Conservation (phyloP, 92 coral and sea anemone species). For the Pocillopora meandrina region DNA sequence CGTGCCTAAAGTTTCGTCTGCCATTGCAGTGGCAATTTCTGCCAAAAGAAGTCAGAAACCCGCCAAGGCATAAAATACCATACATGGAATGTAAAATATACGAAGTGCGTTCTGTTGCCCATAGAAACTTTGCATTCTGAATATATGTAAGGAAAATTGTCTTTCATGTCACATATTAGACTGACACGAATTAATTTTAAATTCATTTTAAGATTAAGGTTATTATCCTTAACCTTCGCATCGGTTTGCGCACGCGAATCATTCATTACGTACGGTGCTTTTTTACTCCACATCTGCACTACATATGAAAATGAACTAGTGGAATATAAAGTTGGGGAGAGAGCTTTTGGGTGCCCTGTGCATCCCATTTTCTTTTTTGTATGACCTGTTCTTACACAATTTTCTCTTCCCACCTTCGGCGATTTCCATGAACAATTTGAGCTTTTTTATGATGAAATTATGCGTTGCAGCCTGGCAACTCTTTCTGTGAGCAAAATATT, state of each 20-base stretch:
- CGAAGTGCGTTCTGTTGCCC: neutral
- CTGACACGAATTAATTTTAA: no score
- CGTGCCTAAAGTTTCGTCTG: neutral
- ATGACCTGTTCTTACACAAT: neutral
- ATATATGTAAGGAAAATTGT: no score
- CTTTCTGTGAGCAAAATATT: neutral
- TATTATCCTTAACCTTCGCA: neutral
- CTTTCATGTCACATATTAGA: no score
- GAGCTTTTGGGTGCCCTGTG: neutral
- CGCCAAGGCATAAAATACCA: slow-evolving; percentile 2
- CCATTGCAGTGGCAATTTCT: neutral
- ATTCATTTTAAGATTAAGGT: neutral
- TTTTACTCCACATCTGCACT: no score
- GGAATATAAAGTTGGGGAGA: neutral
- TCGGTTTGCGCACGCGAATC: neutral
- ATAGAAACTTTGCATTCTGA: no score
- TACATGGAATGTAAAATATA: neutral
- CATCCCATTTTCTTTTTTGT: neutral
- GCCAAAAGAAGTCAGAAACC: neutral
- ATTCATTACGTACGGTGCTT: neutral
- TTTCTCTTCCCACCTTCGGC: neutral
- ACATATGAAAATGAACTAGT: neutral
- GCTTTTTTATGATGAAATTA: neutral
- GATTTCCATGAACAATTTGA: neutral
- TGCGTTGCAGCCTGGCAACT: neutral